Percentiles rank a stretch among this genome's conserved stretches.
Conservation (phyloP, 2,888 invertebrate species). For the Prenolepis imparis region DNA sequence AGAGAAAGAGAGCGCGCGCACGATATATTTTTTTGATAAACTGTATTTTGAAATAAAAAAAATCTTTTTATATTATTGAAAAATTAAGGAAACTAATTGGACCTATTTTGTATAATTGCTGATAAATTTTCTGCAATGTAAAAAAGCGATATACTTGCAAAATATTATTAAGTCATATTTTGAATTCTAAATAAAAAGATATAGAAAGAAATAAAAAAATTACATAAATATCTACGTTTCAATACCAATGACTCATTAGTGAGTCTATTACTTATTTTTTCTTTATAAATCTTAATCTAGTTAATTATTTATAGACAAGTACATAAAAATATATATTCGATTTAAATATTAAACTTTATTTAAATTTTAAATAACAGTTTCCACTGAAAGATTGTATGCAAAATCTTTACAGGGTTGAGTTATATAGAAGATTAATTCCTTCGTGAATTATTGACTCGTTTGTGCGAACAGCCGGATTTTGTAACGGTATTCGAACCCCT, state of each 20-base stretch:
- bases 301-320: neutral
- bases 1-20: neutral
- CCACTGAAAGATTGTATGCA: neutral
- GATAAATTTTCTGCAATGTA: neutral
- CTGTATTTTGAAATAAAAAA: neutral
- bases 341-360: neutral
- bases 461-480: slow-evolving; percentile 43
- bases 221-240: neutral
- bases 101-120: neutral
- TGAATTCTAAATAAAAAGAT: neutral
- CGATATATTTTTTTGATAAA: neutral
- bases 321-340: neutral
- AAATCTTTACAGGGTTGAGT: neutral
- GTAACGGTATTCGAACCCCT: slow-evolving; percentile 57
- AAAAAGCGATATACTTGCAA: neutral
- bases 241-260: neutral
- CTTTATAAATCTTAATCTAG: neutral
- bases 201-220: neutral
- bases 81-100: neutral
- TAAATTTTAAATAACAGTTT: slow-evolving; percentile 21
- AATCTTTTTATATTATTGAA: neutral
- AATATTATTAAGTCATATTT: neutral
- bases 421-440: slow-evolving; percentile 14
- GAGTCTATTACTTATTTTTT: neutral
- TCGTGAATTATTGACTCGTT: slow-evolving; percentile 31